Evolutionary conservation across 2,888 invertebrate species (phyloP), one percentile per base, ranked within the genome.

Genomic region (Andrena bucephala): DNA sequence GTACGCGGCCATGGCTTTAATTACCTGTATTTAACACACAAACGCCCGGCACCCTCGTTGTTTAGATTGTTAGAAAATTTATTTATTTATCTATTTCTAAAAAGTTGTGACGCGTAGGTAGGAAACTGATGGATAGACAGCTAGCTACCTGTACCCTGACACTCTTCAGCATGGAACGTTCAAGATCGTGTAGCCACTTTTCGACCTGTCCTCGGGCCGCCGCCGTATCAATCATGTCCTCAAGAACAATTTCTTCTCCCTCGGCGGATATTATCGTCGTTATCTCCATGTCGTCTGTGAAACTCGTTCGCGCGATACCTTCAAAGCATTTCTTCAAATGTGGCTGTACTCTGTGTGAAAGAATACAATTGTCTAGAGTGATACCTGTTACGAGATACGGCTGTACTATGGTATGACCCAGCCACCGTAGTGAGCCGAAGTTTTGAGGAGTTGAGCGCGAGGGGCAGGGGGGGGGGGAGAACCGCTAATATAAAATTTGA

Each of bases 301-400:
- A 96, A 78, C 94, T 95, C 20, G 96, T 92, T 73, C 92, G 94
- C 13, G 95, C 95, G 71, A 96, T 96, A 24, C 95, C 96, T 91
- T 96, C 96, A 93, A 96, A 96, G 87, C 96, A 96, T 88, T 96
- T 96, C 91, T 95, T 96, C 80, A 96, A 91, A 92, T 96, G 96
- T 0, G 96, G 96, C 89, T 96, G 96, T 10, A 96, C 96, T 75
- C 96, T 94, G 63, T 16, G 42, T 5, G 42, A 16, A 42, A 42
- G 13, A 42, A 42, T 5, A 42, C 1, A 42, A 42, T 42, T 42
- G 42, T 13, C 42, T 42, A 42, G 4, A 42, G 42, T 42, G 42
- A 16, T 42, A 16, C 42, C 42, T 16, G 42, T 5, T 16, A 42
- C 42, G 13, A 42, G 42, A 42, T 42, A 36, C 13, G 36, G 36